These are phyloP conservation scores for Paramuricea clavata DNA, from an alignment of 92 coral and sea anemone species.

Conservation along the genomic window DNA sequence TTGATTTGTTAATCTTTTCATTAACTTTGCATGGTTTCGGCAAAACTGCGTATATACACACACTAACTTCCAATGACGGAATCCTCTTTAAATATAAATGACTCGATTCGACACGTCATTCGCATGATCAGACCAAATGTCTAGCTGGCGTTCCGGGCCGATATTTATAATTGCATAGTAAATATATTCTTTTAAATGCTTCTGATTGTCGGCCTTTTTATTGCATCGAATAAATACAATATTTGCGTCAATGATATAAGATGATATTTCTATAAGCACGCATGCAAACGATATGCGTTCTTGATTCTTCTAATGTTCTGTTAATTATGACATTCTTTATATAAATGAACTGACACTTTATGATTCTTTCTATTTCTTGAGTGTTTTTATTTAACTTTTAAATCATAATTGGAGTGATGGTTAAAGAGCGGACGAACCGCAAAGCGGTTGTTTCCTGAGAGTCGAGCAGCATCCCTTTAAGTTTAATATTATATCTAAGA, in stretches of 20 bases:
- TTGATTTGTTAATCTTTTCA: too few species aligned
- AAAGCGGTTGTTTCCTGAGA: not conserved
- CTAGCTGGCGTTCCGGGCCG: not conserved
- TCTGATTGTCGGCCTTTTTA: not conserved
- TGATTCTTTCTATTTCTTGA: too few species aligned
- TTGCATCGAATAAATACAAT: not conserved
- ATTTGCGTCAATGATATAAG: not conserved
- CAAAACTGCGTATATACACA: too few species aligned
- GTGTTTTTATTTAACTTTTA: not conserved
- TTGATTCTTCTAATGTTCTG: too few species aligned
- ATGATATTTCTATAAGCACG: not conserved
- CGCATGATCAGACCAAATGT: not conserved
- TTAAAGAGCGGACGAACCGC: not conserved
- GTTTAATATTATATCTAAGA: too few species aligned
- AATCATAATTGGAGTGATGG: not conserved
- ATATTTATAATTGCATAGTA: not conserved
- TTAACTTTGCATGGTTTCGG: too few species aligned
- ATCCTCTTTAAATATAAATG: too few species aligned
- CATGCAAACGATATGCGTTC: not conserved
- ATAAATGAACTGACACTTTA: too few species aligned
- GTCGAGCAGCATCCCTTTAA: not conserved
- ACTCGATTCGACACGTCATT: not conserved
- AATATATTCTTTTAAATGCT: too few species aligned
- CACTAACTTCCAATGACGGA: too few species aligned
- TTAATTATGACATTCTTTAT: too few species aligned